Evolutionary conservation across 1,140 invertebrate genomes (phyloP).

Genomic region (Proctacanthus coquilletti): DNA sequence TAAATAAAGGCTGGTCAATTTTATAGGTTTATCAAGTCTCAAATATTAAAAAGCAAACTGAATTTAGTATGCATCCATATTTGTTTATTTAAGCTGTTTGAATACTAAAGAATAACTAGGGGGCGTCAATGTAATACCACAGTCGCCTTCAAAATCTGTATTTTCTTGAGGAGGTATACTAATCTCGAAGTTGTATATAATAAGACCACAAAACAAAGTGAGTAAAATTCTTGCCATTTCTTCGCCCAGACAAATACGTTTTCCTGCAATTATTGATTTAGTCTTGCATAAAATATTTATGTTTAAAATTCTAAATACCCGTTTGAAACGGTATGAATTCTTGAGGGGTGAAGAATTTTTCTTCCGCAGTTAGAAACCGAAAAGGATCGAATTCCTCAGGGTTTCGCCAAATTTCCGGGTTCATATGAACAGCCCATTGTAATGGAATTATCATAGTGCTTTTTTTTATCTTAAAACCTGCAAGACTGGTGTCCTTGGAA

Average conservation of each 20-base stretch:
- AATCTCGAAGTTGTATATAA: constrained; percentile 46
- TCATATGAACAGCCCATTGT: constrained; percentile 71
- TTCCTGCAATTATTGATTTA: constrained; percentile 40
- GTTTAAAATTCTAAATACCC: constrained; percentile 33
- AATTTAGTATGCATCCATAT: no score
- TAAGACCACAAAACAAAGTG: constrained; percentile 43
- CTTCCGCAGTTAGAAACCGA: constrained; percentile 53
- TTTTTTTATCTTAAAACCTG: constrained; percentile 40
- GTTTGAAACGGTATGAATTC: constrained; percentile 74
- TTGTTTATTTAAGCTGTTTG: no score
- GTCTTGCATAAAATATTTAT: constrained; percentile 1
- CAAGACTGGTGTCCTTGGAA: constrained; percentile 40
- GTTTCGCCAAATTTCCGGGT: constrained; percentile 50
- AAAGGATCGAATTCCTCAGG: constrained; percentile 56
- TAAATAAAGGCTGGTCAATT: no score
- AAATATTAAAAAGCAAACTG: no score
- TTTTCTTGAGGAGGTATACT: constrained; percentile 15
- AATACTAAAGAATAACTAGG: no score
- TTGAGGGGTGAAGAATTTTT: constrained; percentile 42
- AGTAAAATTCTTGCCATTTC: constrained; percentile 63
- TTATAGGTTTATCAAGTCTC: no score
- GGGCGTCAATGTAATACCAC: constrained; percentile 56
- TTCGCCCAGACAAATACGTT: constrained; percentile 73
- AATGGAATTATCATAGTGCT: constrained; percentile 56
- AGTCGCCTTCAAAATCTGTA: constrained; percentile 37